Percentiles rank a stretch among this genome's conserved stretches.
Evolutionary conservation across 2,888 invertebrate species (phyloP).

Genomic region (Cataglyphis rosenhaueri): DNA sequence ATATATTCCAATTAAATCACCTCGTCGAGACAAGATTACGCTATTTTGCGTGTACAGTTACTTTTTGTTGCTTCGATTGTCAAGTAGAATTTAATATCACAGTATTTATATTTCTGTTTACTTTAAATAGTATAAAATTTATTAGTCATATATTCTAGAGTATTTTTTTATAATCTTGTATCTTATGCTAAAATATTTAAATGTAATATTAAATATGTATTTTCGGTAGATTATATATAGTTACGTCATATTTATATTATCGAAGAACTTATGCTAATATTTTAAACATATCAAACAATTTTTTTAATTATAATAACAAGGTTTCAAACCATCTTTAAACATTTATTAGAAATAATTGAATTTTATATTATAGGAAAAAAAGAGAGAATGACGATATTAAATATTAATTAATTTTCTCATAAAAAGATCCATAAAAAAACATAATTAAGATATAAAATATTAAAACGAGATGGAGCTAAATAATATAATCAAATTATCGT

Average conservation of each 20-base stretch:
- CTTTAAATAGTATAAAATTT: slow-evolving; percentile 33
- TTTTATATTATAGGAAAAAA: background rate
- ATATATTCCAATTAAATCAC: slow-evolving; percentile 26
- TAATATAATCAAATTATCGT: background rate
- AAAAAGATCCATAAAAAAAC: background rate
- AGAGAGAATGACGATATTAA: background rate
- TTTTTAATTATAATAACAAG: background rate
- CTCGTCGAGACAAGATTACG: background rate
- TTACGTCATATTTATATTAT: background rate
- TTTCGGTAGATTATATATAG: background rate
- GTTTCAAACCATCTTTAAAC: background rate
- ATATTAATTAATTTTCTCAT: background rate
- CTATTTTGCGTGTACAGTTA: background rate
- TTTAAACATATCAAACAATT: slow-evolving; percentile 8
- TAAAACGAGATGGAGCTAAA: background rate
- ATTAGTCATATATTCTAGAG: background rate
- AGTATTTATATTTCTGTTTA: slow-evolving; percentile 15
- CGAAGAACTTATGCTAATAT: background rate
- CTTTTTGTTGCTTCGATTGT: slow-evolving; percentile 12
- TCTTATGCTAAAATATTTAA: background rate
- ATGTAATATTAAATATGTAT: background rate
- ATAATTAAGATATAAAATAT: background rate
- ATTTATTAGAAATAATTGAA: background rate
- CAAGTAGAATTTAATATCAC: slow-evolving; percentile 40
- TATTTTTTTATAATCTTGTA: background rate